phyloP scores from a whole-genome alignment of 2,888 invertebrate genomes.

The Drosophila eohydei region DNA sequence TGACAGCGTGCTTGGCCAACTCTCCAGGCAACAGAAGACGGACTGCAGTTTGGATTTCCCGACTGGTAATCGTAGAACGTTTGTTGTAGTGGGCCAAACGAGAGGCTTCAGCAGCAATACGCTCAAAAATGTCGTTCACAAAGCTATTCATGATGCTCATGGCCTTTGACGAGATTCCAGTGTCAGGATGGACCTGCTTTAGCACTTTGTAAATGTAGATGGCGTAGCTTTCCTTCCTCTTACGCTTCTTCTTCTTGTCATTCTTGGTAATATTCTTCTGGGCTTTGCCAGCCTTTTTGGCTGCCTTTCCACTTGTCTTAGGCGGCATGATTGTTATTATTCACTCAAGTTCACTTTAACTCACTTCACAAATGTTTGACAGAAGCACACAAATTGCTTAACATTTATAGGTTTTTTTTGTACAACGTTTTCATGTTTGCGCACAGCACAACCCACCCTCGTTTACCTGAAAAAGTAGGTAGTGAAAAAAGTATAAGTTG shows the following conservation, averaged over 20 bases:
- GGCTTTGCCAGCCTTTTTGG: constrained; percentile 85
- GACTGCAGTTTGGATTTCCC: constrained; percentile 60
- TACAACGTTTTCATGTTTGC: constrained; percentile 29
- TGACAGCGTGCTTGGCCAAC: constrained; percentile 53
- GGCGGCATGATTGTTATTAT: constrained; percentile 65
- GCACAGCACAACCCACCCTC: background rate
- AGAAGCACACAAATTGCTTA: background rate
- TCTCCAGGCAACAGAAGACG: constrained; percentile 58
- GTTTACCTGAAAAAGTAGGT: constrained; percentile 14
- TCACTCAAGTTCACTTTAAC: constrained; percentile 13
- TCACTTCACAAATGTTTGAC: constrained; percentile 27
- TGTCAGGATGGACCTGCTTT: constrained; percentile 87
- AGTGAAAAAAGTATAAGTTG: constrained; percentile 8
- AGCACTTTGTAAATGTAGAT: constrained; percentile 85
- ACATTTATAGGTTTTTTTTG: constrained; percentile 28
- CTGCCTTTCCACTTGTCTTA: constrained; percentile 84
- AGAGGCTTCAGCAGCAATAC: constrained; percentile 89
- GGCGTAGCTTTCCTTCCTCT: constrained; percentile 84
- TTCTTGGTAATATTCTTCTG: constrained; percentile 86
- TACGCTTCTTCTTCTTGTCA: constrained; percentile 86
- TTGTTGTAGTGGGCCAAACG: constrained; percentile 86
- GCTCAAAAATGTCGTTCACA: constrained; percentile 90
- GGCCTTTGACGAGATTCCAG: constrained; percentile 89
- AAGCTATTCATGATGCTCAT: constrained; percentile 91
- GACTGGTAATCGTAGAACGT: constrained; percentile 72